These are phyloP conservation scores for Metallyticus violacea DNA, from an alignment of 2,888 invertebrate species.

Conservation along the genomic window DNA sequence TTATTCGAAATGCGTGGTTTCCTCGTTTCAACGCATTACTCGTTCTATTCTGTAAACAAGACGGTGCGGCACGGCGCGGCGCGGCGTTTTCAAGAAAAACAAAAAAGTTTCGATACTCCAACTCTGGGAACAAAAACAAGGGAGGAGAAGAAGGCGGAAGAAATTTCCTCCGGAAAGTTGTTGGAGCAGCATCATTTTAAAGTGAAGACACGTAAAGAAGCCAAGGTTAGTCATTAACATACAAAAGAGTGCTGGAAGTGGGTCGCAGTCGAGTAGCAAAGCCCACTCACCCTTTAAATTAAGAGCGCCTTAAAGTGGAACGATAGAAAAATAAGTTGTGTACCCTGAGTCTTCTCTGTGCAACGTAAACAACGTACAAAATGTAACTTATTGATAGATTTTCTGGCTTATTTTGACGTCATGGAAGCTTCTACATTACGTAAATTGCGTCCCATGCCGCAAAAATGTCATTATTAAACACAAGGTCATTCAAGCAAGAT, in stretches of 20 bases:
- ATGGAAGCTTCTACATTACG: too few species aligned
- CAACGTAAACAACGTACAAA: too few species aligned
- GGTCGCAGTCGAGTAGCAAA: neutral
- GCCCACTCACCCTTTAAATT: neutral
- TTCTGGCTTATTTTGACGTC: too few species aligned
- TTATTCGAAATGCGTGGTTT: neutral
- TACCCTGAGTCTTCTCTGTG: neutral
- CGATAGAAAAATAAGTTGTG: neutral
- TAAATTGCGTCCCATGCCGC: too few species aligned
- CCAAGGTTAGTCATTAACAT: conserved; percentile 12
- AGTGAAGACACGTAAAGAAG: neutral
- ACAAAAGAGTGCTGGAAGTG: conserved; percentile 2
- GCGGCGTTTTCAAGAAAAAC: neutral
- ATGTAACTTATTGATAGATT: too few species aligned
- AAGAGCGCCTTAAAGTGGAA: neutral
- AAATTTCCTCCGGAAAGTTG: neutral
- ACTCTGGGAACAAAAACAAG: neutral
- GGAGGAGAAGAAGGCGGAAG: neutral
- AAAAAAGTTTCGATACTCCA: neutral
- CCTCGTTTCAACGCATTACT: neutral
- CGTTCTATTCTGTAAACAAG: neutral
- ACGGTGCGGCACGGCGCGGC: neutral
- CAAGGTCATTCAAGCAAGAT: too few species aligned
- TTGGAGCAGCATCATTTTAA: neutral
- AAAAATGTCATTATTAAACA: too few species aligned